Evolutionary conservation across 2,888 invertebrate species (phyloP).

Genomic region (Xanthia icteritia): DNA sequence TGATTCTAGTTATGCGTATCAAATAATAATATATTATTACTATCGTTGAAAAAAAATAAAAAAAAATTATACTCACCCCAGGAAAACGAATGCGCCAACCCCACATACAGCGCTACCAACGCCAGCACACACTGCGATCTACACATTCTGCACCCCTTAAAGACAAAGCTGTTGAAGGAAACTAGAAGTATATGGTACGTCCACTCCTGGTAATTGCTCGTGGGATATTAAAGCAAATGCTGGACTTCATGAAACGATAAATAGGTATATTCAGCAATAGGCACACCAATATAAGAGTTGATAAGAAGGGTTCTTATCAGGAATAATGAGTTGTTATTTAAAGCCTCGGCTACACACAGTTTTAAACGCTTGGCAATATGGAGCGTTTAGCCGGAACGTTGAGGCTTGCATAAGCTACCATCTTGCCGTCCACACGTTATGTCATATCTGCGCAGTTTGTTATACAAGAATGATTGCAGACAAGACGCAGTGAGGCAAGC

Average conservation of each 20-base stretch:
- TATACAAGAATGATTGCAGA: no score
- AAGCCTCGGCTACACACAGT: background rate
- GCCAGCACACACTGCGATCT: background rate
- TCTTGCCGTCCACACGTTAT: no score
- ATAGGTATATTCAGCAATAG: background rate
- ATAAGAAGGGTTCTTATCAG: background rate
- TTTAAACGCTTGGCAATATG: no score
- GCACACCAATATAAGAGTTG: background rate
- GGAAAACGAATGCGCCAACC: background rate
- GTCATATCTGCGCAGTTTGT: no score
- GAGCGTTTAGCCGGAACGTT: no score
- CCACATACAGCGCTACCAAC: background rate
- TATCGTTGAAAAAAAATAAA: no score
- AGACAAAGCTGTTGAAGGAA: background rate
- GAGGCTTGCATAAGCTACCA: no score
- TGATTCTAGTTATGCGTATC: no score
- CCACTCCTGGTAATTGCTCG: background rate
- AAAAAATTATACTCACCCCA: background rate
- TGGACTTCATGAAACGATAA: background rate
- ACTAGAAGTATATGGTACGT: background rate
- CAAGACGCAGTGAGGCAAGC: no score
- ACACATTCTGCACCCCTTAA: background rate
- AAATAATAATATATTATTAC: no score
- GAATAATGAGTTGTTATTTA: background rate
- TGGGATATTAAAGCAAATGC: background rate